Evolutionary conservation across 2,797 vertebrate species (phyloP).

Genomic region (Coracias cyanogaster): DNA sequence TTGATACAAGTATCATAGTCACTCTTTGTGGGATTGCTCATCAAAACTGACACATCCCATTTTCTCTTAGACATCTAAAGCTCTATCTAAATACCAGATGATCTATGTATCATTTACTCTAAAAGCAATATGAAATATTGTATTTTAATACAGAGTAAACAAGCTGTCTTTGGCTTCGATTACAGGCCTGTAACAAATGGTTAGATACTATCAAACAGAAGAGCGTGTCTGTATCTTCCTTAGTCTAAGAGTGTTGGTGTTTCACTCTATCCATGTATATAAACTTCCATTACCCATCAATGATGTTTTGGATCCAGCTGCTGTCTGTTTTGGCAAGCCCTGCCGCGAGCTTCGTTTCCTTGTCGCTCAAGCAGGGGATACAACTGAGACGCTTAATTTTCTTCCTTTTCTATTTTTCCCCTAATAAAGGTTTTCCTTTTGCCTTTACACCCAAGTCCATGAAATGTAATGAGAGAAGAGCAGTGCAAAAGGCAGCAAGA

Average conservation of each 20-base stretch:
- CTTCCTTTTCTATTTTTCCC: background rate
- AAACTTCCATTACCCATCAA: background rate
- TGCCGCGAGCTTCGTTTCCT: background rate
- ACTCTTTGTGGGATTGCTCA: background rate
- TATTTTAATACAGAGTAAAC: conserved; percentile 11
- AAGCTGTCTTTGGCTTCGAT: background rate
- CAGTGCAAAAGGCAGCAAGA: background rate
- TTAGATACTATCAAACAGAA: background rate
- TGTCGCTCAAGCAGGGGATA: background rate
- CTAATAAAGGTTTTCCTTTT: background rate
- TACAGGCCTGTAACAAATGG: background rate
- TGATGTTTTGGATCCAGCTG: background rate
- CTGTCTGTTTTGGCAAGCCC: background rate
- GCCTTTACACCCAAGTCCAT: background rate
- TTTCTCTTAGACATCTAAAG: background rate
- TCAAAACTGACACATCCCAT: background rate
- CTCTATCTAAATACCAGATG: background rate
- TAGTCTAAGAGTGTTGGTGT: background rate
- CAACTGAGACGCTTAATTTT: background rate
- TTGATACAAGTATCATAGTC: background rate
- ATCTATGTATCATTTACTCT: background rate
- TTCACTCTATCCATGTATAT: background rate
- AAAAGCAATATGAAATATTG: background rate
- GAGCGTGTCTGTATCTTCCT: background rate
- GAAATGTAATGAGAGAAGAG: background rate